phyloP scores from a whole-genome alignment of 2,113 vertebrate species.

The Prunella fulvescens region DNA sequence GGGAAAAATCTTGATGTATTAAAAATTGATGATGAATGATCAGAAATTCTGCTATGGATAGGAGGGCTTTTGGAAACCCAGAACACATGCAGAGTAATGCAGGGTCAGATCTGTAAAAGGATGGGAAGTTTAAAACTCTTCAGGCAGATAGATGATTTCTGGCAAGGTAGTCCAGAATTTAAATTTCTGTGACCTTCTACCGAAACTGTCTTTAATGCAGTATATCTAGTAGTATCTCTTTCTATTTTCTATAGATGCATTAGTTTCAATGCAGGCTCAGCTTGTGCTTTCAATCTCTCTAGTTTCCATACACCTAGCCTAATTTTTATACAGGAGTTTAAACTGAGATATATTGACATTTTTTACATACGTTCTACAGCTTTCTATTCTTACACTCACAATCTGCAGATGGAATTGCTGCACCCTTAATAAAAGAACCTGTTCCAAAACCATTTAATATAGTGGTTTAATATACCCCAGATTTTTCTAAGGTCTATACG shows the following conservation, averaged over 20 bases:
- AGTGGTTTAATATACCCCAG: background rate
- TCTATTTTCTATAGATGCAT: background rate
- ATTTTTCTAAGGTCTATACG: background rate
- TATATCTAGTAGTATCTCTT: background rate
- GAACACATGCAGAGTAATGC: too few relatives aligned
- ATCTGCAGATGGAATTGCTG: background rate
- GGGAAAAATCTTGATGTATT: background rate
- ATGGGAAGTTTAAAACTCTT: too few relatives aligned
- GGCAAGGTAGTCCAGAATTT: too few relatives aligned
- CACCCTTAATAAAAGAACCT: background rate
- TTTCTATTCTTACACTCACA: background rate
- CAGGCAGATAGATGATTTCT: too few relatives aligned
- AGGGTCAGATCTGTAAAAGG: too few relatives aligned
- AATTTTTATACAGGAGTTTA: background rate
- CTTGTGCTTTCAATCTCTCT: background rate
- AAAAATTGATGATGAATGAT: background rate
- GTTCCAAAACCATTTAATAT: background rate
- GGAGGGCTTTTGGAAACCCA: too few relatives aligned
- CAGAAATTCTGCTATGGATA: too few relatives aligned
- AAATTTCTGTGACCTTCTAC: too few relatives aligned
- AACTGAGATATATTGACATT: background rate
- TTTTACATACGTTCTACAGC: background rate
- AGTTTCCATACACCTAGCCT: background rate
- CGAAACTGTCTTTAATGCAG: background rate
- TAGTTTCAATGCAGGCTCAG: background rate